phyloP scores from a whole-genome alignment of 53 echinoderm and acorn worm genomes.

The Holothuria leucospilota region DNA sequence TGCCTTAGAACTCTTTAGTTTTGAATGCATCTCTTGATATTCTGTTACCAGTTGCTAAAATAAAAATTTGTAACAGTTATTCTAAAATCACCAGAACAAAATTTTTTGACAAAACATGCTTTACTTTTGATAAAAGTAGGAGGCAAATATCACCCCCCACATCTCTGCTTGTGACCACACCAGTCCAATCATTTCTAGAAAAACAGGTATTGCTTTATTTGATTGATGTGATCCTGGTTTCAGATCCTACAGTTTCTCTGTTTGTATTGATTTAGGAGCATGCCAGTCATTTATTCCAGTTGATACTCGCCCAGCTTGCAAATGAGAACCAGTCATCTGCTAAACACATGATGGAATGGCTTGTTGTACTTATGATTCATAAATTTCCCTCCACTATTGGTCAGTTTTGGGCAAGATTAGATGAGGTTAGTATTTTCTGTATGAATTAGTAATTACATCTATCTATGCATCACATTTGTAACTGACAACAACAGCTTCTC shows the following conservation, averaged over 20 bases:
- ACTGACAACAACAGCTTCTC: no score
- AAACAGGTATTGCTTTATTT: background rate
- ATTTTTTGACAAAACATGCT: no score
- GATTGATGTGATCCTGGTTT: no score
- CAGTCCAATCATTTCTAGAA: background rate
- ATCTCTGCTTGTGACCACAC: background rate
- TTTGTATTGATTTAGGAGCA: slow-evolving; percentile 49
- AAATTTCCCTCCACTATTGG: slow-evolving; percentile 58
- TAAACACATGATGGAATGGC: slow-evolving; percentile 78
- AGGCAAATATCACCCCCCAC: no score
- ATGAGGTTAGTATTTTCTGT: slow-evolving; percentile 50
- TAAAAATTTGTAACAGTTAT: no score
- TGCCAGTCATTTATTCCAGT: slow-evolving; percentile 49
- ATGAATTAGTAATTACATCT: no score
- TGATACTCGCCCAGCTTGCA: slow-evolving; percentile 55
- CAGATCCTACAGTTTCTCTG: background rate
- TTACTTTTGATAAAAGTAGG: no score
- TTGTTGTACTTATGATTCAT: slow-evolving; percentile 64
- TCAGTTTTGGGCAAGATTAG: slow-evolving; percentile 70
- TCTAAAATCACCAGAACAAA: no score
- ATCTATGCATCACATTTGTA: no score
- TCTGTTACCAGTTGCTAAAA: no score
- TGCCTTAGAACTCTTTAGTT: no score
- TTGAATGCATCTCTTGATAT: no score
- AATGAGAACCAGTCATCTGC: slow-evolving; percentile 86